These are phyloP conservation scores for Hemitrygon akajei DNA, from an alignment of 2,797 vertebrate species.

Conservation along the genomic window DNA sequence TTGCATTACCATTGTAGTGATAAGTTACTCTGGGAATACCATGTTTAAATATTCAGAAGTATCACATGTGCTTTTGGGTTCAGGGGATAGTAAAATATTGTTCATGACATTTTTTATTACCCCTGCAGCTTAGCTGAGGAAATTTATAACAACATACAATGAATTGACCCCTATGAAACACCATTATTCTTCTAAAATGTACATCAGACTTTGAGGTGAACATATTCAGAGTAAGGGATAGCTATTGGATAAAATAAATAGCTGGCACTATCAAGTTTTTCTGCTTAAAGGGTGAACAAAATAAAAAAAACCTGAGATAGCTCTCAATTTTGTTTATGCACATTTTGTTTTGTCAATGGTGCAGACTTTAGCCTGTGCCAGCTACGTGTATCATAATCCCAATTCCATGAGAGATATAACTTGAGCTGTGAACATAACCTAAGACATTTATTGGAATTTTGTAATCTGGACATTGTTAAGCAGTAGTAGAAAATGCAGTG, in stretches of 20 bases:
- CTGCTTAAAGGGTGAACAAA: background rate
- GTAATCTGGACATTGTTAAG: background rate
- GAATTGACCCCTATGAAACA: background rate
- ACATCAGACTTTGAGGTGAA: background rate
- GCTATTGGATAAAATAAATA: background rate
- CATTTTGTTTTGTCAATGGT: background rate
- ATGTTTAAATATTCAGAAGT: background rate
- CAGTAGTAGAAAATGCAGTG: background rate
- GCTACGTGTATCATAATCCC: background rate
- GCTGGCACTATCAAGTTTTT: background rate
- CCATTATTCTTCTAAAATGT: background rate
- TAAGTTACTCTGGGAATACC: background rate
- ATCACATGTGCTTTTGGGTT: slow-evolving; percentile 1
- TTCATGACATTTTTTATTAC: slow-evolving; percentile 22
- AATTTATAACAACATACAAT: background rate
- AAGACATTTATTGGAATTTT: background rate
- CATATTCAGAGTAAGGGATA: background rate
- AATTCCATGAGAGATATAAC: background rate
- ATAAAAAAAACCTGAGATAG: background rate
- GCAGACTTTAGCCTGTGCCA: background rate
- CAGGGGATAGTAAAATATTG: background rate
- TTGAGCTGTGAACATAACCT: background rate
- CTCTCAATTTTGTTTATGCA: no score
- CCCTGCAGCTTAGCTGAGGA: background rate
- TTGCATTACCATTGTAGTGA: background rate